Conservation (phyloP, 2,113 vertebrate genomes). For the Rana temporaria region DNA sequence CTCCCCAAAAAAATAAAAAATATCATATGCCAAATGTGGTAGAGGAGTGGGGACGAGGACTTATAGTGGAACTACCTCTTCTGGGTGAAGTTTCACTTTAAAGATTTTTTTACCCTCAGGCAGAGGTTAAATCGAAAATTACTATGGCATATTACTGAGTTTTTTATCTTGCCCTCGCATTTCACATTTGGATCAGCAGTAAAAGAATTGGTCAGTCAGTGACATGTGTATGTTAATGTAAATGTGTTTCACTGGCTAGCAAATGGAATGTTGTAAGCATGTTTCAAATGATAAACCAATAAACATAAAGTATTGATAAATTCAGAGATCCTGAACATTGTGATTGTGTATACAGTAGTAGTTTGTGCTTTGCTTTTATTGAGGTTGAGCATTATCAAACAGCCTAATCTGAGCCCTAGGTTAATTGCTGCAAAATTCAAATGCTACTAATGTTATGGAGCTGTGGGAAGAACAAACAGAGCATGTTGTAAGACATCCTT, state of each 20-base stretch:
- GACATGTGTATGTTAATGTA: neutral
- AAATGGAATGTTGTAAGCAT: neutral
- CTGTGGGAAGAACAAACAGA: slow-evolving; percentile 24
- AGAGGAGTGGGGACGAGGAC: no score
- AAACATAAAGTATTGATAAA: slow-evolving; percentile 1
- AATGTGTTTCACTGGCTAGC: neutral
- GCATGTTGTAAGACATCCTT: neutral
- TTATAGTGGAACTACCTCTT: no score
- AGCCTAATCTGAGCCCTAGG: neutral
- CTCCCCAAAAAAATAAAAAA: no score
- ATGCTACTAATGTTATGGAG: neutral
- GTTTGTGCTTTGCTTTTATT: no score
- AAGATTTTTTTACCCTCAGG: no score
- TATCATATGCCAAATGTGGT: no score
- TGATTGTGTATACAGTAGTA: no score
- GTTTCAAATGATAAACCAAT: neutral
- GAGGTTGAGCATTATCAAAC: no score
- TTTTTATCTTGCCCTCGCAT: no score
- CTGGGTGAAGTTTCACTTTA: no score
- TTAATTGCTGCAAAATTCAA: neutral
- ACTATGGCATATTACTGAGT: no score
- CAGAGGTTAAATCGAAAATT: no score
- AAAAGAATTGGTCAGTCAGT: neutral
- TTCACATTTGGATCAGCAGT: neutral
- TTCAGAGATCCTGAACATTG: neutral